Evolutionary conservation across 1,140 invertebrate species (phyloP).

Genomic region (Apis mellifera): Amel_HAv3.1 CM009931.2:21479001-21479500

Average conservation of each 20-base stretch:
- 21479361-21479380: background rate
- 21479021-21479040: too few relatives aligned
- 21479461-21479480: background rate
- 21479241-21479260: background rate
- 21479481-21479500: conserved; percentile 44
- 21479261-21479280: background rate
- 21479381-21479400: conserved; percentile 45
- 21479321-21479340: background rate
- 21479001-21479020: too few relatives aligned
- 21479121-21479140: too few relatives aligned
- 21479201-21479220: too few relatives aligned
- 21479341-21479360: conserved; percentile 4
- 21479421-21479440: conserved; percentile 54
- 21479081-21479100: too few relatives aligned
- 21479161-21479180: too few relatives aligned
- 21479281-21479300: background rate
- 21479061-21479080: too few relatives aligned
- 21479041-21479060: too few relatives aligned
- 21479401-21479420: conserved; percentile 60
- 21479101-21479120: background rate
- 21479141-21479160: too few relatives aligned
- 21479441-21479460: conserved; percentile 20
- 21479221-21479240: too few relatives aligned
- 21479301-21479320: conserved; percentile 11
- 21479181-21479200: background rate